Percentiles rank a stretch among this genome's conserved stretches.
Evolutionary conservation across 2,888 invertebrate genomes (phyloP).

Genomic region (Orthosia cruda): DNA sequence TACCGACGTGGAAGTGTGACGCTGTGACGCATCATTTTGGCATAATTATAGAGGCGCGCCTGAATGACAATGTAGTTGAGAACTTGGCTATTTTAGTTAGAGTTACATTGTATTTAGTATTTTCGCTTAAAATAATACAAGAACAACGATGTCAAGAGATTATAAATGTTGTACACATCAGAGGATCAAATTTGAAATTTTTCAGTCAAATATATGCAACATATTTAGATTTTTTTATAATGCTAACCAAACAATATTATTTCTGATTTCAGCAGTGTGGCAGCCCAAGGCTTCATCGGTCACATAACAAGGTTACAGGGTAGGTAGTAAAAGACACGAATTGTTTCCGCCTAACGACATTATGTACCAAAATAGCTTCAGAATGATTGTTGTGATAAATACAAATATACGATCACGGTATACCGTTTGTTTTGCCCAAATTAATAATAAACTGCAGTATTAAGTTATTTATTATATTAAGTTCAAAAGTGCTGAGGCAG

Average conservation of each 20-base stretch:
- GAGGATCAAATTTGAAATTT: background rate
- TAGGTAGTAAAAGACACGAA: background rate
- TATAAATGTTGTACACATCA: background rate
- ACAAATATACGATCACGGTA: background rate
- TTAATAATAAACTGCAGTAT: background rate
- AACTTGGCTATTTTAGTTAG: constrained; percentile 41
- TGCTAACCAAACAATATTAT: background rate
- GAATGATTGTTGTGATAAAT: constrained; percentile 2
- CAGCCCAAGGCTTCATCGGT: background rate
- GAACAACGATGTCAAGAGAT: constrained; percentile 1
- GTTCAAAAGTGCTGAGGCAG: too few species aligned
- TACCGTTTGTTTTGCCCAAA: background rate
- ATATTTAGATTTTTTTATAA: constrained; percentile 1
- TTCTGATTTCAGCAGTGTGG: constrained; percentile 4
- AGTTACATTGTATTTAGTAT: constrained; percentile 23
- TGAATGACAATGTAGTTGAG: constrained; percentile 43
- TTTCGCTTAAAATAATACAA: constrained; percentile 7
- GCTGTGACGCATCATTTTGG: constrained; percentile 64
- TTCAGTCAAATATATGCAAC: background rate
- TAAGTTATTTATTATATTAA: too few species aligned
- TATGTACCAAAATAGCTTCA: constrained; percentile 21
- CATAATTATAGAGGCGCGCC: constrained; percentile 63
- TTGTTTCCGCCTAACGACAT: constrained; percentile 31
- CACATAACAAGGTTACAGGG: constrained; percentile 25
- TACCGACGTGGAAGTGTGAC: constrained; percentile 72